phyloP scores from a whole-genome alignment of 92 coral and sea anemone species.

The Porites cylindrica region DNA sequence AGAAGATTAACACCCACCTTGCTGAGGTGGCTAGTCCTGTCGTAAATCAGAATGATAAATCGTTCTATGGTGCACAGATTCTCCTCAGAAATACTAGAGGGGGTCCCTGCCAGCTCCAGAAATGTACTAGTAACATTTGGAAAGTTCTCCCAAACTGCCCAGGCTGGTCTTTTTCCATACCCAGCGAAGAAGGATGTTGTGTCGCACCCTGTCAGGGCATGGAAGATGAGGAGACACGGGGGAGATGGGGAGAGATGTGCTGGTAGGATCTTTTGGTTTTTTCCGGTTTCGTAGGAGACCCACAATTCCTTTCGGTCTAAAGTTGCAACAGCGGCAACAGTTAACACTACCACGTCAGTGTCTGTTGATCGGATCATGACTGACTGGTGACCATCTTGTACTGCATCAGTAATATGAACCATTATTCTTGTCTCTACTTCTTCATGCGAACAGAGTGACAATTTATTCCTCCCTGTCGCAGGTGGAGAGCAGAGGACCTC shows the following conservation, averaged over 20 bases:
- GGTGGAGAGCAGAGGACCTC: constrained; percentile 19
- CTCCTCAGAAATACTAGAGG: constrained; percentile 4
- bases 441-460: not conserved
- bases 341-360: not conserved
- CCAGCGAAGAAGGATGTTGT: constrained; percentile 30
- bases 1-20: not conserved
- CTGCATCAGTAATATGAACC: not conserved
- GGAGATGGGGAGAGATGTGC: too few relatives aligned
- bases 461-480: not conserved
- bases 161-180: not conserved
- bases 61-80: constrained; percentile 5
- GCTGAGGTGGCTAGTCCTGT: not conserved
- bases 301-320: too few relatives aligned
- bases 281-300: too few relatives aligned
- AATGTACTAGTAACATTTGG: constrained; percentile 14
- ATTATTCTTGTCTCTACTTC: constrained; percentile 19
- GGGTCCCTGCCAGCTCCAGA: constrained; percentile 16
- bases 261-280: too few relatives aligned
- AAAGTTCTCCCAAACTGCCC: not conserved
- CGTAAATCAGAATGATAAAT: not conserved
- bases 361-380: constrained; percentile 28
- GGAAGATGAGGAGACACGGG: too few relatives aligned
- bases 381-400: not conserved
- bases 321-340: not conserved
- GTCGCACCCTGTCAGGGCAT: constrained; percentile 28